Base-by-base conservation (phyloP, 1,140 invertebrate species). In the Pollicipes pollicipes region DNA sequence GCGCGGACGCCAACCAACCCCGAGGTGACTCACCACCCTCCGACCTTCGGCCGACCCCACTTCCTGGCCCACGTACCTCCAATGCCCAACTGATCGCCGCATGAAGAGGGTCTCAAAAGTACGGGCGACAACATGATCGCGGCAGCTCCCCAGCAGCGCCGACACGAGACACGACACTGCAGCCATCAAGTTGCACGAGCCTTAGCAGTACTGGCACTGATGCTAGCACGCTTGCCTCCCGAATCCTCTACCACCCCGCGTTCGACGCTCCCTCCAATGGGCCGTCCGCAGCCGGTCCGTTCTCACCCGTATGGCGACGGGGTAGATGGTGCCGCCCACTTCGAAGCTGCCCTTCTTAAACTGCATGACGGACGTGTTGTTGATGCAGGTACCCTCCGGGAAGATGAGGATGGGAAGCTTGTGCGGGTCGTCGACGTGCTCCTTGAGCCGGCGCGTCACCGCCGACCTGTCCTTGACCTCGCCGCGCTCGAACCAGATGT, bases 261-360 rank as follows among this genome's bases (percentile, higher is more conserved):
- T 27, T n/a, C 68, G 26, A n/a, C n/a, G 35, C 26, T 66, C 29
- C 21, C 31, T 70, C 26, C 24, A 32, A 45, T 30, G 70, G 72
- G 29, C 63, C n/a, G n/a, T 66, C 17, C 32, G 70, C 28, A 35
- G 69, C 69, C n/a, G n/a, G n/a, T n/a, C n/a, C n/a, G n/a, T 71
- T 73, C 45, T 58, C 24, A 79, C 83, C 77, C 85, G 86, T 66
- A 86, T 97, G 17, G 96, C 95, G 10, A 97, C 95, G 16, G 96
- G 96, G 83, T 98, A 98, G 75, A 98, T 93, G 45, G 89, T 87
- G 71, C 91, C 89, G 17, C 90, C 92, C 64, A 98, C 93, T 86
- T 99, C 97, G 80, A 99, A 99, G 78, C 93, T 97, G 24, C 96
- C 96, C 82, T 98, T 99, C 81, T 98, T 98, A 81, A 99, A 99